These are phyloP conservation scores for Drosophila ohnishii DNA, from an alignment of 1,140 invertebrate genomes.

Conservation along the genomic window DNA sequence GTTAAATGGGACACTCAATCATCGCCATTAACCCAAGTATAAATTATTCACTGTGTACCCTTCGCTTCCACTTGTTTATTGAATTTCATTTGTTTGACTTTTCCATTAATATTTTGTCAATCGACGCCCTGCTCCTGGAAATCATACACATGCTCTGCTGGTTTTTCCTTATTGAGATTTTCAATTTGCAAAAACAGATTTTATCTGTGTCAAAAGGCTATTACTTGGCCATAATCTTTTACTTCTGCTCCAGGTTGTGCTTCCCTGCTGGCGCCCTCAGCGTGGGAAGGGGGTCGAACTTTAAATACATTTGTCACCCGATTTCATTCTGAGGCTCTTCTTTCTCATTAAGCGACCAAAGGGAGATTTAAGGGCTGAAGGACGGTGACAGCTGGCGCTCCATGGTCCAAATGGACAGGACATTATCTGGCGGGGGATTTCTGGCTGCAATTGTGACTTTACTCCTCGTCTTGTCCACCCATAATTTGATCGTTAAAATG, in stretches of 20 bases:
- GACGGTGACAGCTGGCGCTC: slow-evolving; percentile 69
- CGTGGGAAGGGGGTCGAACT: neutral
- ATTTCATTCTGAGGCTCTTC: neutral
- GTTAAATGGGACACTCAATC: neutral
- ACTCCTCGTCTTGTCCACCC: slow-evolving; percentile 41
- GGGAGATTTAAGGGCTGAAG: slow-evolving; percentile 21
- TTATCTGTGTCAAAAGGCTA: slow-evolving; percentile 30
- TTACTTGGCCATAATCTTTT: slow-evolving; percentile 33
- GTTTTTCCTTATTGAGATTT: slow-evolving; percentile 27
- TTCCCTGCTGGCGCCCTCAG: slow-evolving; percentile 1
- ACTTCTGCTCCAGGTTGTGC: slow-evolving; percentile 3
- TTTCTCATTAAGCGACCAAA: slow-evolving; percentile 50
- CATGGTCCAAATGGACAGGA: slow-evolving; percentile 39
- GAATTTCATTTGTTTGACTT: slow-evolving; percentile 46
- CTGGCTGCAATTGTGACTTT: slow-evolving; percentile 37
- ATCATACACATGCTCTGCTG: neutral
- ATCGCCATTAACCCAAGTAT: neutral
- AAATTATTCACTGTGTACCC: neutral
- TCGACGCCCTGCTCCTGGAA: slow-evolving; percentile 11
- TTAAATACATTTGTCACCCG: slow-evolving; percentile 29
- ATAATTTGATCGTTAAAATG: slow-evolving; percentile 81
- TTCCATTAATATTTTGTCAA: slow-evolving; percentile 55
- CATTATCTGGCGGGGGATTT: slow-evolving; percentile 56
- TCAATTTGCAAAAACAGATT: slow-evolving; percentile 35
- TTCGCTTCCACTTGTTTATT: neutral